Conservation (phyloP, 2,113 vertebrate genomes). For the Galemys pyrenaicus region DNA sequence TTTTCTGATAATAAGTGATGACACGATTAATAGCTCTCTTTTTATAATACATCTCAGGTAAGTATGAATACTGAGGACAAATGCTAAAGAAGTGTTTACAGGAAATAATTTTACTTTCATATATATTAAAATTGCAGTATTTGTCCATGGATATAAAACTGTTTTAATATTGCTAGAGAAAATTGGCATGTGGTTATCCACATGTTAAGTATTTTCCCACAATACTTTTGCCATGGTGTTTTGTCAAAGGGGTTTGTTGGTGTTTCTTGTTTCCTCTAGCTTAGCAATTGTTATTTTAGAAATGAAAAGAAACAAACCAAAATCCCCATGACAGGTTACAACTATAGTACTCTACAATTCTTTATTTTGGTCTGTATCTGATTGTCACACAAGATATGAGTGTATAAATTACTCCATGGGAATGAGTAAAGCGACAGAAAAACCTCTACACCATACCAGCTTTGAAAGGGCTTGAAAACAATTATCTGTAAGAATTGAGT, state of each 20-base stretch:
- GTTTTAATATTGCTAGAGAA: background rate
- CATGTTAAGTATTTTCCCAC: background rate
- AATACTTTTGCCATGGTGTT: background rate
- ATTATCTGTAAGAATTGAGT: background rate
- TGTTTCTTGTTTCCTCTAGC: slow-evolving; percentile 48
- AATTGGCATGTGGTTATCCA: background rate
- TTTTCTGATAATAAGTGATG: slow-evolving; percentile 33
- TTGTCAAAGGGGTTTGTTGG: slow-evolving; percentile 4
- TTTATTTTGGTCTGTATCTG: slow-evolving; percentile 59
- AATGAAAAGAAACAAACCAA: slow-evolving; percentile 53
- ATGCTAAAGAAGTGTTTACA: background rate
- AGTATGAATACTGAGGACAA: background rate
- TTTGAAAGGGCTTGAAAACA: slow-evolving; percentile 47
- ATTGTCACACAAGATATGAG: slow-evolving; percentile 46
- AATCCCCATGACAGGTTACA: slow-evolving; percentile 25
- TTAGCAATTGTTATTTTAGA: slow-evolving; percentile 36
- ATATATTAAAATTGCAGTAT: background rate
- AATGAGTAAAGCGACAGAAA: slow-evolving; percentile 48
- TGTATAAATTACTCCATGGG: slow-evolving; percentile 54
- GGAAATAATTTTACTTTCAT: background rate
- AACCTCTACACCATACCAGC: background rate
- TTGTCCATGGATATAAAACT: background rate
- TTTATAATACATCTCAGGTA: background rate
- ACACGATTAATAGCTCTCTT: background rate
- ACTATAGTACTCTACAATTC: background rate